Percentiles rank a stretch among this genome's conserved stretches.
These are phyloP conservation scores for Pocillopora damicornis DNA, from an alignment of 64 coral and sea anemone species.

Conservation along the genomic window DNA sequence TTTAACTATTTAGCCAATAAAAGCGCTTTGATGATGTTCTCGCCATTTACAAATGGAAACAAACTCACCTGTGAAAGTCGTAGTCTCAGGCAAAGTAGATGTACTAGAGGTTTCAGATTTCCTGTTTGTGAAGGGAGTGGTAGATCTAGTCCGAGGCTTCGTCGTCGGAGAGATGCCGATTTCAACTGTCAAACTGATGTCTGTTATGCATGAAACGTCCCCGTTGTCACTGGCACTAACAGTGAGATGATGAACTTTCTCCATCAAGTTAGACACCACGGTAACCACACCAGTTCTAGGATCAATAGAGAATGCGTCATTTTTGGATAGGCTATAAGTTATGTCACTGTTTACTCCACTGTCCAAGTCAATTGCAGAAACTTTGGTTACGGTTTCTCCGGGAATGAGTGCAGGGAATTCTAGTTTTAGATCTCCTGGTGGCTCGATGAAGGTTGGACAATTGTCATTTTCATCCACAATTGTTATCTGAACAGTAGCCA, in stretches of 20 bases:
- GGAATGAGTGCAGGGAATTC: background rate
- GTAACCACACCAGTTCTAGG: slow-evolving; percentile 11
- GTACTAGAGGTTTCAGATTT: slow-evolving; percentile 1
- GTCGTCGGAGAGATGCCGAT: background rate
- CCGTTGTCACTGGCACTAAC: slow-evolving; percentile 28
- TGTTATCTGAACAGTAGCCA: background rate
- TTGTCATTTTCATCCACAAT: slow-evolving; percentile 37
- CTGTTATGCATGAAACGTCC: background rate
- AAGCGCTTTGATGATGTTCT: no score
- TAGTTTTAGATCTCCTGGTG: background rate
- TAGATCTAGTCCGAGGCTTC: background rate
- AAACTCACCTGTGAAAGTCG: background rate
- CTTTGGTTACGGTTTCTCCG: background rate
- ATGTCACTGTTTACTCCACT: slow-evolving; percentile 28
- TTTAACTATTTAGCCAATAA: no score
- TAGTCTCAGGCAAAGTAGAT: background rate
- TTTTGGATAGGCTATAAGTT: slow-evolving; percentile 9
- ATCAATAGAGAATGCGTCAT: slow-evolving; percentile 7
- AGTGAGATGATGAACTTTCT: background rate
- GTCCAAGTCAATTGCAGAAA: slow-evolving; percentile 32
- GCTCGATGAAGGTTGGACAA: slow-evolving; percentile 18
- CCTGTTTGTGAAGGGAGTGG: background rate
- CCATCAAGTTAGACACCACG: background rate
- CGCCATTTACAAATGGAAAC: background rate
- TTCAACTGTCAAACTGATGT: slow-evolving; percentile 18